Evolutionary conservation across 92 coral and sea anemone species (phyloP), one percentile per base, ranked within the genome.

Genomic region (Phenganax marumi): DNA sequence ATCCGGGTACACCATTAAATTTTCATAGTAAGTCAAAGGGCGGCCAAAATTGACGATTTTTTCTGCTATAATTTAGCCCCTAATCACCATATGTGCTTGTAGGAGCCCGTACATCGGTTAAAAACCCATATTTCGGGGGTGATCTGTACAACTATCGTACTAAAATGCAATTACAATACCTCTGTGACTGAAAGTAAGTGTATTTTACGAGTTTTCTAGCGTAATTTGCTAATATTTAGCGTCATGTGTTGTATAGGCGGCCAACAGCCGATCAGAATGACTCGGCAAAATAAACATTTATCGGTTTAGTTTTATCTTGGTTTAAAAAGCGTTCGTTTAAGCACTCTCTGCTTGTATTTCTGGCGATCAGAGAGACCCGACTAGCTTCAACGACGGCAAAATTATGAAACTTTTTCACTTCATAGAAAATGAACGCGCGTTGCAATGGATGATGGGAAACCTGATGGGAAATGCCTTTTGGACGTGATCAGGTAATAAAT

Each of bases 361-460:
- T 77, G 70, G 8, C 50, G 12, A 23, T 58, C 11, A 57, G 39
- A 9, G 82, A 46, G 70, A 33, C 49, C 82, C 46, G 0, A 12
- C 26, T 77, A 33, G 72, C 56, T 58, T 21, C 43, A 17, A 24
- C 23, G 43, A 23, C 65, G 82, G 48, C 71, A 46, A 77, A 77
- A 77, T 57, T 26, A 70, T 58, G 68, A 61, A 25, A 50, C 71
- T 58, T 62, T 62, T 77, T 61, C 54, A 16, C 33, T 55, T 76
- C 61, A 21, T 39, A 77, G 82, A 77, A 77, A 77, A 77, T 77
- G 82, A 70, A 65, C 70, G 58, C 71, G 54, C 52, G 23, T 12
- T 54, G 82, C 66, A 56, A 95, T 95, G 98, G 98, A 95, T 70
- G 96, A 92, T 89, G 97, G 93, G 50, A 95, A 91, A 80, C 92